A percentile compares a stretch with the other conserved stretches of the same genome.
These are phyloP conservation scores for Athalia cordata DNA, from an alignment of 2,888 invertebrate species.

Conservation along the genomic window DNA sequence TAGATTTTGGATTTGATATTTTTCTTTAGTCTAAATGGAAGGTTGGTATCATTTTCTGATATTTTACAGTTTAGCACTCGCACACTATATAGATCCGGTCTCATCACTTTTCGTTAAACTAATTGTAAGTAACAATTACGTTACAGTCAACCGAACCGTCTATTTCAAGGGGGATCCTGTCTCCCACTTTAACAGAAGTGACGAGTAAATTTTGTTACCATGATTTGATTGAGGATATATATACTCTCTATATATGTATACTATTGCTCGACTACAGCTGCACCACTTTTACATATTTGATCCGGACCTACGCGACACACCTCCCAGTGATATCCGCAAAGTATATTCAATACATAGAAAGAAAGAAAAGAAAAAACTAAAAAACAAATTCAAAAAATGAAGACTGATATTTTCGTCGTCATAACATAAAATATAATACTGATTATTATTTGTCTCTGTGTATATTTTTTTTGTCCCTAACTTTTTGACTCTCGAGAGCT, in stretches of 20 bases:
- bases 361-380: not conserved
- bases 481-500: no score
- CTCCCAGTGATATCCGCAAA: not conserved
- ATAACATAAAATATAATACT: no score
- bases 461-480: no score
- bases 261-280: not conserved
- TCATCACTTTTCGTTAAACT: slow-evolving; percentile 28
- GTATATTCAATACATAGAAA: no score
- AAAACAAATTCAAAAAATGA: not conserved
- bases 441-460: no score
- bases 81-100: not conserved
- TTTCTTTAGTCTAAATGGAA: no score
- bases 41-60: slow-evolving; percentile 1
- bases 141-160: slow-evolving; percentile 22
- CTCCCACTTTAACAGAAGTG: slow-evolving; percentile 50
- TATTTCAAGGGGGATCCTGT: slow-evolving; percentile 25
- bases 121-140: slow-evolving; percentile 39
- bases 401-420: no score
- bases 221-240: slow-evolving; percentile 62
- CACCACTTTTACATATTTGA: not conserved
- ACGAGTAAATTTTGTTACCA: slow-evolving; percentile 62
- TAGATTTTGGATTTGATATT: no score
- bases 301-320: no score
- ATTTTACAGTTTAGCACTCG: not conserved
- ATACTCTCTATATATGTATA: not conserved